A percentile compares a stretch with the other conserved stretches of the same genome.
phyloP scores from a whole-genome alignment of 2,888 invertebrate species.

The Phasia obesa region DNA sequence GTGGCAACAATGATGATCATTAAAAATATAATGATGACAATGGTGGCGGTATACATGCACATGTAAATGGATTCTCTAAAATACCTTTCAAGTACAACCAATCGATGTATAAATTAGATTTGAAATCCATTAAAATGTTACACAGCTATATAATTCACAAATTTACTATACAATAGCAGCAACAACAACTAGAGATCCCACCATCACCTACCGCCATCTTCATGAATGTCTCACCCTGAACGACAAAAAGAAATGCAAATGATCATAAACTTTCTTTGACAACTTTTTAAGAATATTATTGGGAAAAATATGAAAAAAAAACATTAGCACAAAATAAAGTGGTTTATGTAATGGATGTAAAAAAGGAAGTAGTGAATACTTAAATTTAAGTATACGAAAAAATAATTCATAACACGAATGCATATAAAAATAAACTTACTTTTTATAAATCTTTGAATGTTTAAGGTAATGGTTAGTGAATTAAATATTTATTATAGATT shows the following conservation, averaged over 20 bases:
- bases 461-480: constrained; percentile 27
- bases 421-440: background rate
- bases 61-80: constrained; percentile 54
- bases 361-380: background rate
- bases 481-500: constrained; percentile 9
- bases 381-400: background rate
- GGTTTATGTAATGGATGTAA: constrained; percentile 44
- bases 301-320: constrained; percentile 47
- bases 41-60: background rate
- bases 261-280: constrained; percentile 57
- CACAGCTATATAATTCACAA: constrained; percentile 55
- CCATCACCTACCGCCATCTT: background rate
- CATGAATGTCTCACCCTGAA: background rate
- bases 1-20: constrained; percentile 20
- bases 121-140: constrained; percentile 68
- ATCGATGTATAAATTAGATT: constrained; percentile 68
- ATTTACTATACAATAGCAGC: constrained; percentile 30
- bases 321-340: constrained; percentile 46
- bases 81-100: constrained; percentile 64
- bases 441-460: background rate
- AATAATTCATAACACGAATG: background rate
- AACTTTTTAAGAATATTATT: constrained; percentile 51
- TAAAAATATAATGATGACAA: constrained; percentile 25
- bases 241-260: constrained; percentile 12
- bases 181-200: constrained; percentile 5